A percentile compares a stretch with the other conserved stretches of the same genome.
Conservation (phyloP, 2,888 invertebrate genomes). For the Imbricaverruca yamaguchii region DNA sequence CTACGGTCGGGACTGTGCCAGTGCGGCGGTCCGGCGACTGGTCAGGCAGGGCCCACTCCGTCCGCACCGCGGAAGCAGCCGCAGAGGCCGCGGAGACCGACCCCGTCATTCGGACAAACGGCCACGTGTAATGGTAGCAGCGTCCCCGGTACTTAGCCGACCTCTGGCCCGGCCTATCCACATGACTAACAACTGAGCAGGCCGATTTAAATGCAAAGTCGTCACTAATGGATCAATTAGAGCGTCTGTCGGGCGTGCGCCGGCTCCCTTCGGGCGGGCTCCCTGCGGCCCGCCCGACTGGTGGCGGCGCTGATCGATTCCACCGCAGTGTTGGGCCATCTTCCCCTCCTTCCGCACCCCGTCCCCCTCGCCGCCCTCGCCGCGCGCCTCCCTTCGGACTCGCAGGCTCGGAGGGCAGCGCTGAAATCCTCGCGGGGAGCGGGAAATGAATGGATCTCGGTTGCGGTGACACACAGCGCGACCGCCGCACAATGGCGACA, state of each 20-base stretch:
- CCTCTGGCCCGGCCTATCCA: neutral
- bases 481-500: too few relatives aligned
- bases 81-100: too few relatives aligned
- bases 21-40: too few relatives aligned
- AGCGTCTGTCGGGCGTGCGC: neutral
- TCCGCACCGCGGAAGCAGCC: too few relatives aligned
- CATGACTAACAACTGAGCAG: neutral
- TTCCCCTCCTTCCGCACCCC: neutral
- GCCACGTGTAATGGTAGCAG: neutral
- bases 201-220: constrained; percentile 18
- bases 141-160: neutral
- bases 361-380: too few relatives aligned
- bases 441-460: too few relatives aligned
- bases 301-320: neutral
- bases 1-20: too few relatives aligned
- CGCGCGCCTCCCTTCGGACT: too few relatives aligned
- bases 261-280: neutral
- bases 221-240: constrained; percentile 10
- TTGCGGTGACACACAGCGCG: too few relatives aligned
- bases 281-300: neutral
- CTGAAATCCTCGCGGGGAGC: too few relatives aligned
- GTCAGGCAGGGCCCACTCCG: too few relatives aligned
- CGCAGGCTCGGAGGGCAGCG: too few relatives aligned
- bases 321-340: neutral
- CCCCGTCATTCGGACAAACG: neutral